Base-by-base conservation (phyloP, 2,888 invertebrate genomes). In the Trissonchulus sp. region DNA sequence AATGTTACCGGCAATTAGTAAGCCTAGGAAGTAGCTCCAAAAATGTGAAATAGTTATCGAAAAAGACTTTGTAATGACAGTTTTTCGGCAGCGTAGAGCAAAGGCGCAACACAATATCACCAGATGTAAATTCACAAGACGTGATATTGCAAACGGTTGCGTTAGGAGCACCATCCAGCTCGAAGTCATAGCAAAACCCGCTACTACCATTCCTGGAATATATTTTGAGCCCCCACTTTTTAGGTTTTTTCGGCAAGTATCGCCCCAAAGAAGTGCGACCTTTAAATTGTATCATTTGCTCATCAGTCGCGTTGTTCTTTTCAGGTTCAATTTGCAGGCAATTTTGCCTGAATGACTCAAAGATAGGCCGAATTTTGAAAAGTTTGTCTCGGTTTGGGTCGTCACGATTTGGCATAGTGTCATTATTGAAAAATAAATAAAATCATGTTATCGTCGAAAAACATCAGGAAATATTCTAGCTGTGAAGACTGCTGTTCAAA, bases 171-270 rank as follows among this genome's bases (percentile, higher is more conserved):
- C 48, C 48, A 48, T 48, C 48, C 48, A 48, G 8, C 23, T 48
- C 48, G 48, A 48, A 48, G n/a, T 48, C 48, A 48, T 48, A 48
- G 48, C 48, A 48, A 48, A 48, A 48, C 23, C 48, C 48, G 48
- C 48, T 48, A 23, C 8, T 23, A 48, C 48, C 48, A 23, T 48
- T 48, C 23, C 48, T 48, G 48, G 48, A 48, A 48, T 48, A 48
- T n/a, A 48, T 48, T 48, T 48, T 48, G 8, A 23, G 23, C 8
- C 48, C 48, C 48, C 48, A 48, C 23, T 48, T 23, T 48, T 48
- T 48, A 8, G 48, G 48, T 23, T 48, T 48, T 23, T 48, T 48
- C 23, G 48, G 48, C 8, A 48, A 15, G 48, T 48, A 48, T 8
- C 48, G 23, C 23, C 23, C 23, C 48, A 48, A 23, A 15, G 8